Percentiles rank a stretch among this genome's conserved stretches.
Conservation (phyloP, 2,888 invertebrate genomes). For the Allophyes oxyacanthae region DNA sequence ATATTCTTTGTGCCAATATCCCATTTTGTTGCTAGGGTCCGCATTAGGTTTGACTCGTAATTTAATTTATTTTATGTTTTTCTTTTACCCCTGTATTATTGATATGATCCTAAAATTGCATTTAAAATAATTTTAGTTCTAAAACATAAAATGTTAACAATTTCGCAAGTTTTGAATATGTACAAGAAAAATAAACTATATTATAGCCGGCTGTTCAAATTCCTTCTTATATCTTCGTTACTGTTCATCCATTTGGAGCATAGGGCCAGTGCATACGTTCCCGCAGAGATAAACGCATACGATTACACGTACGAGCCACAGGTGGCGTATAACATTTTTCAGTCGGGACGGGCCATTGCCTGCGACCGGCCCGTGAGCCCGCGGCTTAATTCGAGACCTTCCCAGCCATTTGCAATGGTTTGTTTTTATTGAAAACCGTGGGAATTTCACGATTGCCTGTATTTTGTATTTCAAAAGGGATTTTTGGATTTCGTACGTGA, state of each 20-base stretch:
- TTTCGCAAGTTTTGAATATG: too few relatives aligned
- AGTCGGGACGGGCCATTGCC: constrained; percentile 74
- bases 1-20: too few relatives aligned
- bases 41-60: too few relatives aligned
- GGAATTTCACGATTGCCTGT: constrained; percentile 63
- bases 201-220: background rate
- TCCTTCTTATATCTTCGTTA: constrained; percentile 66
- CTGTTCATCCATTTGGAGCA: constrained; percentile 45
- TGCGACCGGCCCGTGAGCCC: constrained; percentile 62
- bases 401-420: constrained; percentile 77
- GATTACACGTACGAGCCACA: constrained; percentile 85
- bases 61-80: too few relatives aligned
- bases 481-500: constrained; percentile 43
- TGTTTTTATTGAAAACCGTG: constrained; percentile 83
- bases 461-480: constrained; percentile 59
- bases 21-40: too few relatives aligned
- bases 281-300: constrained; percentile 87
- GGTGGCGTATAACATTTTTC: constrained; percentile 90
- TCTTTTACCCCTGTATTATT: too few relatives aligned
- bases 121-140: too few relatives aligned
- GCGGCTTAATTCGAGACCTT: constrained; percentile 81
- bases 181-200: too few relatives aligned
- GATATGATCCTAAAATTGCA: too few relatives aligned
- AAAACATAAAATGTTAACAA: too few relatives aligned
- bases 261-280: constrained; percentile 75